Percentiles rank a stretch among this genome's conserved stretches.
Conservation (phyloP, 2,888 invertebrate genomes). For the Drosophila buzzatii region DNA sequence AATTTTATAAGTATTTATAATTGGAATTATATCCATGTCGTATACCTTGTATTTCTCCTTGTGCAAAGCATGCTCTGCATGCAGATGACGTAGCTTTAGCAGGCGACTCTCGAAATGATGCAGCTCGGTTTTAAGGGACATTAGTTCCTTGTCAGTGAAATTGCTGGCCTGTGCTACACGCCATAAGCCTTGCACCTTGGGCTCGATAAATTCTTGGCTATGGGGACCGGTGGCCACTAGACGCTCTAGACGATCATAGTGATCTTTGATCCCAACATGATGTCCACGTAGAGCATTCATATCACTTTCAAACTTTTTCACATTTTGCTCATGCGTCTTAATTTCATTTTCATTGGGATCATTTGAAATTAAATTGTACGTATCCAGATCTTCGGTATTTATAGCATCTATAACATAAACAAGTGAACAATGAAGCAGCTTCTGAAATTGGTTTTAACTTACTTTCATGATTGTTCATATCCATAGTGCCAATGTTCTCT, state of each 20-base stretch:
- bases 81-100: constrained; percentile 92
- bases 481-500: constrained; percentile 88
- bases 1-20: not conserved
- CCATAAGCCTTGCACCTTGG: constrained; percentile 96
- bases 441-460: constrained; percentile 70
- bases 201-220: constrained; percentile 95
- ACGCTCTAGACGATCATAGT: constrained; percentile 91
- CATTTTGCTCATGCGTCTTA: constrained; percentile 84
- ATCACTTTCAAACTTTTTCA: constrained; percentile 87
- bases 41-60: constrained; percentile 88
- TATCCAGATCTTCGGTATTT: constrained; percentile 90
- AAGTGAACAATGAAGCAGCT: not conserved
- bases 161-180: constrained; percentile 88
- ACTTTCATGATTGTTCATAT: constrained; percentile 89
- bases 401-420: constrained; percentile 88
- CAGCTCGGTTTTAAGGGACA: constrained; percentile 94
- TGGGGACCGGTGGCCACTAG: constrained; percentile 91
- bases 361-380: constrained; percentile 89
- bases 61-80: constrained; percentile 92
- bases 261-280: constrained; percentile 91
- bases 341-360: constrained; percentile 86
- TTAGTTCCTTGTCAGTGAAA: constrained; percentile 92
- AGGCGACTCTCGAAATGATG: constrained; percentile 92
- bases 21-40: not conserved
- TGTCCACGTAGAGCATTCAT: constrained; percentile 91